Percentiles rank a stretch among this genome's conserved stretches.
Evolutionary conservation across 2,888 invertebrate species (phyloP).

Genomic region (Ormyrus pomaceus): DNA sequence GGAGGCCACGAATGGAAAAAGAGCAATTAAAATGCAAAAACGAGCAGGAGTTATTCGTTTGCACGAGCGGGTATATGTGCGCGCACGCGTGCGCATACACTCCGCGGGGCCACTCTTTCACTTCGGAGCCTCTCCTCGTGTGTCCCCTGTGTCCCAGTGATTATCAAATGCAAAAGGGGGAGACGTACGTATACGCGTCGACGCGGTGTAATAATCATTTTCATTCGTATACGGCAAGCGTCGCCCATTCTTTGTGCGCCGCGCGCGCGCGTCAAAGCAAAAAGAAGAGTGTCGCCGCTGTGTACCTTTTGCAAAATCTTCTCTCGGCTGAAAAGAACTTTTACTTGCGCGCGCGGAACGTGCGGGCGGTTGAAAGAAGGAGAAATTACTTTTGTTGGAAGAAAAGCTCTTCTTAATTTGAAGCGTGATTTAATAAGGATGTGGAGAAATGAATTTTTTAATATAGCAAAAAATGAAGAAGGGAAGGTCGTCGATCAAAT

Average conservation of each 20-base stretch:
- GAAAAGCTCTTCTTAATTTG: no score
- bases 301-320: no score
- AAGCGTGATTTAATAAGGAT: no score
- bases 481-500: no score
- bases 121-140: neutral
- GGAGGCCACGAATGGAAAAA: conserved; percentile 45
- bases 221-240: neutral
- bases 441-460: no score
- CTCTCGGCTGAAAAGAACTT: no score
- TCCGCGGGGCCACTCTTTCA: neutral
- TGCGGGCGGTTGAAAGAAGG: no score
- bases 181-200: neutral
- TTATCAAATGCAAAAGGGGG: conserved; percentile 57
- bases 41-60: conserved; percentile 25
- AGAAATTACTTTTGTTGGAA: no score
- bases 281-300: no score
- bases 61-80: conserved; percentile 24
- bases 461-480: no score
- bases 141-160: conserved; percentile 53
- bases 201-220: conserved; percentile 38
- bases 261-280: conserved; percentile 1
- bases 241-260: conserved; percentile 3
- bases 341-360: no score
- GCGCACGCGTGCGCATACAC: neutral
- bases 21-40: conserved; percentile 61